These are phyloP conservation scores for Panagrolaimus sp. DNA, from an alignment of 1,140 invertebrate species.

Conservation along the genomic window DNA sequence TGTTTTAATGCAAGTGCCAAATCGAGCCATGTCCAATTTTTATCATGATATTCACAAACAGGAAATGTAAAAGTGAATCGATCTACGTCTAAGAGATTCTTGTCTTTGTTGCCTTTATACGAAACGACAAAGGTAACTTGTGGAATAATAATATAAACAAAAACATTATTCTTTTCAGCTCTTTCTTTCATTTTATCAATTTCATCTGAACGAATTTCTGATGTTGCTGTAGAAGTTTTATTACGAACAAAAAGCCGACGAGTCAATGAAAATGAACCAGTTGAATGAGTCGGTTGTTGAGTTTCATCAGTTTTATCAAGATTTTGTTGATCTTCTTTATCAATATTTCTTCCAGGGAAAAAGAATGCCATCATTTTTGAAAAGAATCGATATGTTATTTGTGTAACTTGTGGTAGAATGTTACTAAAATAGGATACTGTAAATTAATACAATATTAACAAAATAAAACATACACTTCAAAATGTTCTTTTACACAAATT, in stretches of 20 bases:
- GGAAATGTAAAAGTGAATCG: slow-evolving; percentile 88
- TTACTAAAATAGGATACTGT: slow-evolving; percentile 21
- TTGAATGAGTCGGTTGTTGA: slow-evolving; percentile 10
- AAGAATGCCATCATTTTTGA: slow-evolving; percentile 95
- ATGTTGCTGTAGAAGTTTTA: slow-evolving; percentile 40
- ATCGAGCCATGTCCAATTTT: slow-evolving; percentile 99
- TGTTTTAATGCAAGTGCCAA: slow-evolving; percentile 87
- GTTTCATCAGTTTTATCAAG: slow-evolving; percentile 38
- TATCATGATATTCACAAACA: slow-evolving; percentile 93
- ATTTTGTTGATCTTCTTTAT: slow-evolving; percentile 58
- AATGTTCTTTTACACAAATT: slow-evolving; percentile 95
- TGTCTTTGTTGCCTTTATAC: slow-evolving; percentile 92
- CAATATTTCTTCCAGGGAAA: slow-evolving; percentile 87
- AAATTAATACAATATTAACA: too few relatives aligned
- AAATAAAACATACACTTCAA: slow-evolving; percentile 67
- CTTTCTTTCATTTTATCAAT: slow-evolving; percentile 98
- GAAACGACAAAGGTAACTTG: slow-evolving; percentile 91
- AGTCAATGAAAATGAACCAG: slow-evolving; percentile 28
- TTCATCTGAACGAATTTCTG: slow-evolving; percentile 69
- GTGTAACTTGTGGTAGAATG: slow-evolving; percentile 82
- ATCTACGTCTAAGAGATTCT: slow-evolving; percentile 89
- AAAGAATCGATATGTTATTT: slow-evolving; percentile 92
- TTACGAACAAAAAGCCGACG: slow-evolving; percentile 32
- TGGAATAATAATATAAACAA: slow-evolving; percentile 92
- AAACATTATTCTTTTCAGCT: slow-evolving; percentile 95